These are phyloP conservation scores for Loxodonta africana DNA, from an alignment of 2,113 vertebrate species.

Conservation along the genomic window DNA sequence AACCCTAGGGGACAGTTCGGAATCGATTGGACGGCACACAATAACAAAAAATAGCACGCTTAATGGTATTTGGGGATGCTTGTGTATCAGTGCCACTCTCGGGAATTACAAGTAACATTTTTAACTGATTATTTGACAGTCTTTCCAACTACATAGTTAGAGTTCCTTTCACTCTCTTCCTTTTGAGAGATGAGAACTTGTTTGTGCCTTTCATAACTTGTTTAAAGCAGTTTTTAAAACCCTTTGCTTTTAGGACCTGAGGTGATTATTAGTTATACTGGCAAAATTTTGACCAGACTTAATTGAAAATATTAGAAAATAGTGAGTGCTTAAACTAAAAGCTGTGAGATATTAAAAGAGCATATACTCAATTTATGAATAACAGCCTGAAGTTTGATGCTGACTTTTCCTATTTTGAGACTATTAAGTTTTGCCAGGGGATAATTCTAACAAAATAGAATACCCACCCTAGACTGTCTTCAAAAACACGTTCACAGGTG, in stretches of 20 bases:
- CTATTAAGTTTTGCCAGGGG: neutral
- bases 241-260: slow-evolving; percentile 62
- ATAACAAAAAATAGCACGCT: neutral
- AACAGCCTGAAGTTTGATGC: slow-evolving; percentile 46
- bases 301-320: slow-evolving; percentile 62
- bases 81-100: slow-evolving; percentile 66
- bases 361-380: slow-evolving; percentile 56
- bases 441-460: slow-evolving; percentile 24
- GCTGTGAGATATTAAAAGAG: slow-evolving; percentile 20
- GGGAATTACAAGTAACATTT: slow-evolving; percentile 72
- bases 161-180: slow-evolving; percentile 72
- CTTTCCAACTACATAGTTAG: slow-evolving; percentile 65
- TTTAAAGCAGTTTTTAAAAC: slow-evolving; percentile 68
- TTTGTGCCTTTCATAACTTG: slow-evolving; percentile 79
- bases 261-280: slow-evolving; percentile 34
- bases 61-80: slow-evolving; percentile 61
- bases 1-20: too few species aligned
- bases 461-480: neutral
- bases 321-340: slow-evolving; percentile 33
- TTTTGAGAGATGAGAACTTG: slow-evolving; percentile 65
- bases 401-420: slow-evolving; percentile 35
- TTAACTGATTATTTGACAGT: slow-evolving; percentile 66
- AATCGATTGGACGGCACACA: too few species aligned
- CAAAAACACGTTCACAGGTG: slow-evolving; percentile 42
- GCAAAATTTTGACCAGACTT: slow-evolving; percentile 71